phyloP scores from a whole-genome alignment of 1,140 invertebrate species.

The Dendrolimus punctatus region DNA sequence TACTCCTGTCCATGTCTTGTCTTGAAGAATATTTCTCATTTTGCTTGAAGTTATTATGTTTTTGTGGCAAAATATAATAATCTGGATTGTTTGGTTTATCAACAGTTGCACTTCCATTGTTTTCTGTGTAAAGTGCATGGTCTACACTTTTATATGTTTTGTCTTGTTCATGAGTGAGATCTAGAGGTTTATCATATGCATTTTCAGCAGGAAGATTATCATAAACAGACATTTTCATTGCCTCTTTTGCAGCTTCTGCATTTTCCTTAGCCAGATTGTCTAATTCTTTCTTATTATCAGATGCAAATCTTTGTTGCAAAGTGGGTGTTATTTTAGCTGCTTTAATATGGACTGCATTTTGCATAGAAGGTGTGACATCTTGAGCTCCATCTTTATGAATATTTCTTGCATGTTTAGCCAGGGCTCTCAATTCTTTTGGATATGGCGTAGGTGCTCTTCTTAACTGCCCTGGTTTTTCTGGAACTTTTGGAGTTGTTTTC shows the following conservation, averaged over 20 bases:
- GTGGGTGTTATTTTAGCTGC: conserved; percentile 70
- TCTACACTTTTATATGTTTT: conserved; percentile 69
- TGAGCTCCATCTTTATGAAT: conserved; percentile 67
- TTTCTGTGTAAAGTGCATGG: conserved; percentile 63
- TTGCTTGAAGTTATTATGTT: conserved; percentile 41
- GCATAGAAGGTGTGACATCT: conserved; percentile 62
- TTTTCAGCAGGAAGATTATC: conserved; percentile 61
- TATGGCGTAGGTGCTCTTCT: conserved; percentile 92
- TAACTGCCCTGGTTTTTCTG: conserved; percentile 71
- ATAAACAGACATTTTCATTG: conserved; percentile 55
- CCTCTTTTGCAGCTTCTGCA: conserved; percentile 31
- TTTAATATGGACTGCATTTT: conserved; percentile 68
- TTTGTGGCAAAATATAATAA: conserved; percentile 35
- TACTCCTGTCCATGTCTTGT: conserved; percentile 37
- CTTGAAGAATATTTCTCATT: conserved; percentile 50
- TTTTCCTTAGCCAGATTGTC: conserved; percentile 28
- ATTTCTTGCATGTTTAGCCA: conserved; percentile 83
- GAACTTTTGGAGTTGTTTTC: conserved; percentile 56
- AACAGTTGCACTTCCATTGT: conserved; percentile 30
- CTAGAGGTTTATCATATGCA: conserved; percentile 64
- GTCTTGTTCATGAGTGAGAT: conserved; percentile 57
- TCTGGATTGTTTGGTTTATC: conserved; percentile 37
- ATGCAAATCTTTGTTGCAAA: conserved; percentile 67
- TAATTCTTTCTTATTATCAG: conserved; percentile 56
- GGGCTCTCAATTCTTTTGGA: conserved; percentile 91